phyloP scores from a whole-genome alignment of 2,888 invertebrate genomes.

The Nemapogon koenigi region DNA sequence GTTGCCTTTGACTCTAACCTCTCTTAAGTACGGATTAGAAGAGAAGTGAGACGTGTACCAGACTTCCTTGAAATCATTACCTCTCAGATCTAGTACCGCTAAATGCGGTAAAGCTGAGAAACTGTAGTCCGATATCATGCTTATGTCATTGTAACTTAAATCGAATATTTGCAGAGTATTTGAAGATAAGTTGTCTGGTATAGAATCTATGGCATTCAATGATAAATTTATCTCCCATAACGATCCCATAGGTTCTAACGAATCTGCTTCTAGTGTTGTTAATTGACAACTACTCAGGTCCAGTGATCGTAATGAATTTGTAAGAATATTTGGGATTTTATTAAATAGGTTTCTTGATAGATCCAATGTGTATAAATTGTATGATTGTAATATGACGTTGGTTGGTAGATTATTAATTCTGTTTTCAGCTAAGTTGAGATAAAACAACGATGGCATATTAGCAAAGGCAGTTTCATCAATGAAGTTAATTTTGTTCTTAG shows the following conservation, averaged over 20 bases:
- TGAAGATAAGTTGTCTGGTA: conserved; percentile 67
- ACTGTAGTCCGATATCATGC: conserved; percentile 63
- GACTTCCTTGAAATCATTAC: conserved; percentile 72
- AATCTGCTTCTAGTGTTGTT: conserved; percentile 47
- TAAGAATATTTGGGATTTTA: conserved; percentile 60
- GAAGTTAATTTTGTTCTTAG: conserved; percentile 68
- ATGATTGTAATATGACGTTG: conserved; percentile 61
- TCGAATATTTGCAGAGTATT: conserved; percentile 67
- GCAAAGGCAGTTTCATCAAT: conserved; percentile 68
- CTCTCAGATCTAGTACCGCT: conserved; percentile 70
- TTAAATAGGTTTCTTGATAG: conserved; percentile 72
- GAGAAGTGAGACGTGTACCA: conserved; percentile 68
- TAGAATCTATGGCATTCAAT: conserved; percentile 67
- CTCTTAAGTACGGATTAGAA: conserved; percentile 63
- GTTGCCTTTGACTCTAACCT: conserved; percentile 72
- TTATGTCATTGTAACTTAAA: conserved; percentile 66
- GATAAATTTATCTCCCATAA: conserved; percentile 68
- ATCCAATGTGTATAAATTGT: conserved; percentile 63
- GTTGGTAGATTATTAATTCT: conserved; percentile 64
- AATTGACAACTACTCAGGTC: conserved; percentile 72
- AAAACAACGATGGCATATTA: conserved; percentile 57
- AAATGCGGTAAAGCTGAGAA: conserved; percentile 69
- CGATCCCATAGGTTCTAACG: conserved; percentile 61
- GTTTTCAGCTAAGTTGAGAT: conserved; percentile 74
- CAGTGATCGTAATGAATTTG: conserved; percentile 61